A percentile compares a stretch with the other conserved stretches of the same genome.
Evolutionary conservation across 2,888 invertebrate genomes (phyloP).

Genomic region (Sceliomorpha sp.): DNA sequence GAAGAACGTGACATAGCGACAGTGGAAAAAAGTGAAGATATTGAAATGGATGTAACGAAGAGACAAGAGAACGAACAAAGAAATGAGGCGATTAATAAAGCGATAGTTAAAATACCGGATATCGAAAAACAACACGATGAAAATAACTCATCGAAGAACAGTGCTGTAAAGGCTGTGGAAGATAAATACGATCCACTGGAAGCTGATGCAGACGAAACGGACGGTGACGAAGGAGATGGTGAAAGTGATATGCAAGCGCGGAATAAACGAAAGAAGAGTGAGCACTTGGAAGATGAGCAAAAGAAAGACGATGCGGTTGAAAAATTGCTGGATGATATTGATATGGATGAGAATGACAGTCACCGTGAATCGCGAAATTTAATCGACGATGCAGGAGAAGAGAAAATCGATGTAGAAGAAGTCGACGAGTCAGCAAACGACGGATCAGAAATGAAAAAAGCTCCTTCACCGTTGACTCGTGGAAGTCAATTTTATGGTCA

Average conservation of each 20-base stretch:
- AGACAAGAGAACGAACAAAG: too few species aligned
- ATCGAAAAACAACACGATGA: conserved; percentile 2
- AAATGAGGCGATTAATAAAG: too few species aligned
- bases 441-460: conserved; percentile 18
- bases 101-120: too few species aligned
- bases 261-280: too few species aligned
- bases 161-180: too few species aligned
- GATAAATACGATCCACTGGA: conserved; percentile 58
- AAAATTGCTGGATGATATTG: conserved; percentile 65
- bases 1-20: too few species aligned
- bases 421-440: conserved; percentile 22
- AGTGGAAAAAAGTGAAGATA: too few species aligned
- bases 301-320: conserved; percentile 35
- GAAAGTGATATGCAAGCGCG: not conserved
- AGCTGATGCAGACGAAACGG: conserved; percentile 52
- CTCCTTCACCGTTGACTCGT: conserved; percentile 46
- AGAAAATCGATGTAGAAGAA: conserved; percentile 58
- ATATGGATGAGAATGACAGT: conserved; percentile 71
- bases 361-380: conserved; percentile 70
- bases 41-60: too few species aligned
- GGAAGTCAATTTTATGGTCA: conserved; percentile 68
- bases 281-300: conserved; percentile 9
- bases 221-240: conserved; percentile 29
- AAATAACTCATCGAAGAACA: too few species aligned
- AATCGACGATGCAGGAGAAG: conserved; percentile 69